A percentile compares a stretch with the other conserved stretches of the same genome.
These are phyloP conservation scores for Stichodactyla mertensii DNA, from an alignment of 64 coral and sea anemone genomes.

Conservation along the genomic window DNA sequence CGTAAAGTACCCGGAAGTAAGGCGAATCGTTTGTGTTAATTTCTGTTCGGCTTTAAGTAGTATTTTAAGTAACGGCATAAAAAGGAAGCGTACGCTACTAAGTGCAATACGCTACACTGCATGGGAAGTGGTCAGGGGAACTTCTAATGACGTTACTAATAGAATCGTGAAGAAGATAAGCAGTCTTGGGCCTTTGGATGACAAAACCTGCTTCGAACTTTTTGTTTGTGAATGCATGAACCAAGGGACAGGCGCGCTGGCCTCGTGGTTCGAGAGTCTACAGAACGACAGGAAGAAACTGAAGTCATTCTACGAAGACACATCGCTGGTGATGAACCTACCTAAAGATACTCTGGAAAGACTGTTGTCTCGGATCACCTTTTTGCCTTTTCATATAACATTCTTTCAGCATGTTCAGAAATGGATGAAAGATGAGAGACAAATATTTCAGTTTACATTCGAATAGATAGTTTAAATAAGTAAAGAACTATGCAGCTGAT, in stretches of 20 bases:
- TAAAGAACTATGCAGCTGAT: not conserved
- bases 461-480: not conserved
- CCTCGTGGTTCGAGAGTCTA: not conserved
- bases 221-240: constrained; percentile 25
- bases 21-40: not conserved
- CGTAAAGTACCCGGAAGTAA: not conserved
- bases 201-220: not conserved
- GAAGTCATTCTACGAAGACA: not conserved
- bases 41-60: not conserved
- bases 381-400: not conserved
- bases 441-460: not conserved
- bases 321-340: not conserved
- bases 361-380: not conserved
- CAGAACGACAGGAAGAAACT: not conserved
- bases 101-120: not conserved
- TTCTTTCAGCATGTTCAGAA: not conserved
- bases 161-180: not conserved
- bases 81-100: not conserved
- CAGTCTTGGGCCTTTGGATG: not conserved
- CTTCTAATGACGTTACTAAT: not conserved
- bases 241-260: not conserved
- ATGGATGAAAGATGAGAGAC: not conserved
- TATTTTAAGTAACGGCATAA: not conserved
- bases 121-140: constrained; percentile 1
- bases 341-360: not conserved